These are phyloP conservation scores for Linyphia triangularis DNA, from an alignment of 2,888 invertebrate genomes.

Conservation along the genomic window DNA sequence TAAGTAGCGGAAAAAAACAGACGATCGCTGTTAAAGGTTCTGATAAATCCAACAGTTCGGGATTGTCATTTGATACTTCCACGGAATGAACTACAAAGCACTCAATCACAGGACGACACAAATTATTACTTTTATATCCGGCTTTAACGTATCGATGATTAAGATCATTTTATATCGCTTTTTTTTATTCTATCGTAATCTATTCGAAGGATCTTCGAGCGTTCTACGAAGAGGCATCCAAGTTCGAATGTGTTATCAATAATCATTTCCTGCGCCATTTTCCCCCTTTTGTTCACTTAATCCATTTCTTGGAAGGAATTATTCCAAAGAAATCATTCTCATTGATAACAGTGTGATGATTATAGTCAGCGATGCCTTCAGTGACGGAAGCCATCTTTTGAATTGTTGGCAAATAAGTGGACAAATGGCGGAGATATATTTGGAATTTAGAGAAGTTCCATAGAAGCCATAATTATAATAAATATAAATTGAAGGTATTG, in stretches of 20 bases:
- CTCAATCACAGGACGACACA: neutral
- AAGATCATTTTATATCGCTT: neutral
- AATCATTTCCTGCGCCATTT: constrained; percentile 63
- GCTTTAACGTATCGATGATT: neutral
- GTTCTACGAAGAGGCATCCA: neutral
- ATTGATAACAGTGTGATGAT: constrained; percentile 37
- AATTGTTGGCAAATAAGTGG: neutral
- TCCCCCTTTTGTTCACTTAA: constrained; percentile 21
- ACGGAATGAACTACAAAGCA: neutral
- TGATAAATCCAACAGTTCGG: no score
- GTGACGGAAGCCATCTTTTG: neutral
- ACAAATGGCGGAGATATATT: neutral
- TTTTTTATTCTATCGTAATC: neutral
- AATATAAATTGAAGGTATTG: no score
- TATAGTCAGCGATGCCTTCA: neutral
- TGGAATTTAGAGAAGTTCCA: neutral
- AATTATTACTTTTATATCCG: constrained; percentile 3
- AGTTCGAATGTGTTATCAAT: constrained; percentile 38
- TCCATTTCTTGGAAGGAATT: constrained; percentile 31
- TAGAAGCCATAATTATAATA: neutral
- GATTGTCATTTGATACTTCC: neutral
- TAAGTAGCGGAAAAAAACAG: no score
- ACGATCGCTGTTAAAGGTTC: no score
- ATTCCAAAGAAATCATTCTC: neutral
- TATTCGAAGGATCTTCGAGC: neutral